A percentile compares a stretch with the other conserved stretches of the same genome.
Conservation (phyloP, 2,888 invertebrate genomes). For the Digitonthophagus gazella region DNA sequence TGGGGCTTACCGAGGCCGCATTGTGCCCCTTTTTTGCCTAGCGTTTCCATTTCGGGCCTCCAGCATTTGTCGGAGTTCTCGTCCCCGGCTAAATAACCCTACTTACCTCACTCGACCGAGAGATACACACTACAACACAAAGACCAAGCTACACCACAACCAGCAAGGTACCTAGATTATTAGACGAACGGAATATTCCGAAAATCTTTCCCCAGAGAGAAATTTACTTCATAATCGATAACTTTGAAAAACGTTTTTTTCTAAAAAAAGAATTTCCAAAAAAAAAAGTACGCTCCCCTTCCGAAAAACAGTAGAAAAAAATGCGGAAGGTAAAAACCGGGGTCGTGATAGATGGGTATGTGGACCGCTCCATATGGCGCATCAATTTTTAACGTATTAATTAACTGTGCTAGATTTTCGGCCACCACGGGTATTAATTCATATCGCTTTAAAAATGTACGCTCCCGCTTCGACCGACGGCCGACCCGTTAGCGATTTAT, state of each 20-base stretch:
- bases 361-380: constrained; percentile 4
- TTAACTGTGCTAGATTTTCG: constrained; percentile 1
- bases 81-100: neutral
- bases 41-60: neutral
- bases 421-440: constrained; percentile 8
- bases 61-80: neutral
- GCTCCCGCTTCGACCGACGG: constrained; percentile 4
- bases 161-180: neutral
- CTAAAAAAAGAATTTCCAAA: neutral
- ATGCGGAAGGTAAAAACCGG: neutral
- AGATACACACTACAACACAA: neutral
- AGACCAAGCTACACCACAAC: neutral
- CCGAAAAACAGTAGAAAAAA: no score
- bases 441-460: constrained; percentile 13
- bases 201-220: neutral
- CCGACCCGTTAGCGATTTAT: constrained; percentile 3
- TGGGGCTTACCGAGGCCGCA: constrained; percentile 13
- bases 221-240: neutral
- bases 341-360: constrained; percentile 7
- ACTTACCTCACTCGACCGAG: neutral
- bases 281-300: no score
- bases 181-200: neutral
- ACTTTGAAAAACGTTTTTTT: neutral
- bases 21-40: neutral
- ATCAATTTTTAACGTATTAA: constrained; percentile 16